phyloP scores from a whole-genome alignment of 1,140 invertebrate species.

The Trichonephila clavipes region DNA sequence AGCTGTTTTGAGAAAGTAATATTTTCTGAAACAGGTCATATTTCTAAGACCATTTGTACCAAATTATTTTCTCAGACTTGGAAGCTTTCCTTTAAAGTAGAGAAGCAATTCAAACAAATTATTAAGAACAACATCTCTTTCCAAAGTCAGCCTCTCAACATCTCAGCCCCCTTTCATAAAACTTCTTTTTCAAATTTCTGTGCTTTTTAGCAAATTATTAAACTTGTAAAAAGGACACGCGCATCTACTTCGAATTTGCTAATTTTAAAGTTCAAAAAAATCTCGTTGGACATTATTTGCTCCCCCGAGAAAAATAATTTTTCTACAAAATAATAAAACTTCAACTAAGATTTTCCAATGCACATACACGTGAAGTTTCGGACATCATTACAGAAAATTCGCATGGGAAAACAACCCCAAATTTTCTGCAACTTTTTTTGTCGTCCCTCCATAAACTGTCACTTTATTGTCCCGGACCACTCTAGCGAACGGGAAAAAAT shows the following conservation, averaged over 20 bases:
- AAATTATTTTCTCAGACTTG: no score
- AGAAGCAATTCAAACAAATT: no score
- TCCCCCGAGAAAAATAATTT: neutral
- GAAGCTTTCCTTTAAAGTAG: no score
- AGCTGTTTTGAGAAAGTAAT: no score
- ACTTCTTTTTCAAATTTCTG: no score
- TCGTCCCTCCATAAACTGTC: constrained; percentile 66
- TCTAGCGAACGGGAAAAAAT: constrained; percentile 74
- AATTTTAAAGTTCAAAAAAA: neutral
- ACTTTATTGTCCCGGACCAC: constrained; percentile 75
- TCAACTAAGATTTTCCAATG: neutral
- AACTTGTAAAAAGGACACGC: no score
- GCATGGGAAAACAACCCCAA: constrained; percentile 46
- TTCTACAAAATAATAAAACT: constrained; percentile 5
- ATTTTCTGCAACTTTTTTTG: constrained; percentile 56
- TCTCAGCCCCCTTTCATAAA: no score
- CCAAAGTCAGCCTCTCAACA: no score
- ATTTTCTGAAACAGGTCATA: no score
- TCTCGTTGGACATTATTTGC: neutral
- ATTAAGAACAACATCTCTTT: no score
- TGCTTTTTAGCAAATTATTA: no score
- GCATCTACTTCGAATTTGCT: neutral
- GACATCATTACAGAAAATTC: constrained; percentile 67
- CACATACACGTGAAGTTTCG: neutral
- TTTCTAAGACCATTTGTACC: no score